phyloP scores from a whole-genome alignment of 2,888 invertebrate genomes.

The Lobophora halterata region DNA sequence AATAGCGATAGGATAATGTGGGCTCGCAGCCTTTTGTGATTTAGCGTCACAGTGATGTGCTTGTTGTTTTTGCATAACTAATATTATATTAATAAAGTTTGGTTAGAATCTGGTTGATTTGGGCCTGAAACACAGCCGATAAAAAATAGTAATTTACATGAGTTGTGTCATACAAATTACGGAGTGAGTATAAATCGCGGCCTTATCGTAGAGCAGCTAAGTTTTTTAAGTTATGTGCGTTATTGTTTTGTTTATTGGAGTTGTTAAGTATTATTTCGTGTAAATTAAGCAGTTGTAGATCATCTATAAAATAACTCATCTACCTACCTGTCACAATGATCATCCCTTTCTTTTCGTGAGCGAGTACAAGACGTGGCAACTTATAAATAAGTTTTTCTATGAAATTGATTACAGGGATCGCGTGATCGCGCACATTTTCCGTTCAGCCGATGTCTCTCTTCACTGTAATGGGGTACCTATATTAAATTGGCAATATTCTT shows the following conservation, averaged over 20 bases:
- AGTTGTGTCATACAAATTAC: too few species aligned
- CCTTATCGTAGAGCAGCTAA: too few species aligned
- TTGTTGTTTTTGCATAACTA: background rate
- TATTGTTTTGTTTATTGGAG: too few species aligned
- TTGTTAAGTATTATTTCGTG: too few species aligned
- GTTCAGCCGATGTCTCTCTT: constrained; percentile 66
- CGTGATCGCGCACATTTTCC: constrained; percentile 61
- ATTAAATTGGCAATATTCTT: constrained; percentile 65
- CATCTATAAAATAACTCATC: too few species aligned
- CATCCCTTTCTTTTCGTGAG: constrained; percentile 58
- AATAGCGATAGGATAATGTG: too few species aligned
- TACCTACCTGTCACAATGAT: constrained; percentile 37
- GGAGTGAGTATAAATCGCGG: too few species aligned
- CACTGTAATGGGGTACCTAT: constrained; percentile 53
- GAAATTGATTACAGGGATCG: constrained; percentile 71
- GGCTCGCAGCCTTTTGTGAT: background rate
- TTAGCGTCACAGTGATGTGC: background rate
- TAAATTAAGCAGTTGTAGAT: constrained; percentile 5
- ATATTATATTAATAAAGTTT: too few species aligned
- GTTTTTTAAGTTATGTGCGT: too few species aligned
- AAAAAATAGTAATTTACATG: too few species aligned
- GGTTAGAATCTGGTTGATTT: too few species aligned
- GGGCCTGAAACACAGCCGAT: too few species aligned
- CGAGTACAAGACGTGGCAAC: constrained; percentile 49
- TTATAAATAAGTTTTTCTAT: constrained; percentile 69